Evolutionary conservation across 2,888 invertebrate species (phyloP), one percentile per base, ranked within the genome.

Genomic region (Agrotis exclamationis): DNA sequence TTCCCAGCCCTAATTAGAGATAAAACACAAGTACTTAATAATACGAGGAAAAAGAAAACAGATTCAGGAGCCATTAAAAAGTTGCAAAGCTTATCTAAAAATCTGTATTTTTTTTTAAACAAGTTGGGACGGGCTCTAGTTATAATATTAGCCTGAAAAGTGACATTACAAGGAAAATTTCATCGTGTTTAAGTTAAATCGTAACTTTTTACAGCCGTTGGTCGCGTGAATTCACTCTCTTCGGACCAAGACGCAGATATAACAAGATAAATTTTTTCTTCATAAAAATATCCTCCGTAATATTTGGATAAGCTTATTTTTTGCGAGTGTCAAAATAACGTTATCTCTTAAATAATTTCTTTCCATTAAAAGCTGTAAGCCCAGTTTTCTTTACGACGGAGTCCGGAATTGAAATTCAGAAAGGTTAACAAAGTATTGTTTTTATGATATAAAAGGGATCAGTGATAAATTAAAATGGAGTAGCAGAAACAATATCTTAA

Each of bases 171-270:
- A 86, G 88, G 88, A 87, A 89, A 91, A 91, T 90, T 88, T 88
- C 86, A 89, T 89, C 91, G 91, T 89, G 88, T 91, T 91, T 87
- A 90, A 91, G 87, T 92, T 90, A 85, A 88, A 89, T 88, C 90
- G 88, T 90, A 87, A 90, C 88, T 90, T 92, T 92, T 92, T 90
- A 91, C 87, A 83, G 86, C 86, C 76, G 78, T 80, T 77, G 84
- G 86, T 85, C 81, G 86, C 86, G 75, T 81, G 86, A 86, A 87
- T 86, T 86, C 85, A 83, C 82, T 79, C 77, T 72, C 65, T 80
- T 80, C 71, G 70, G 70, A 74, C 81, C 66, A 71, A 79, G 70
- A 80, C 74, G 77, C 69, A 79, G 73, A 80, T 71, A 70, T 70
- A 71, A 74, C 58, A 53, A 78, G 64, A 83, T 70, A 77, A 74